Evolutionary conservation across 2,797 vertebrate genomes (phyloP).

Genomic region (Hylomyscus alleni): DNA sequence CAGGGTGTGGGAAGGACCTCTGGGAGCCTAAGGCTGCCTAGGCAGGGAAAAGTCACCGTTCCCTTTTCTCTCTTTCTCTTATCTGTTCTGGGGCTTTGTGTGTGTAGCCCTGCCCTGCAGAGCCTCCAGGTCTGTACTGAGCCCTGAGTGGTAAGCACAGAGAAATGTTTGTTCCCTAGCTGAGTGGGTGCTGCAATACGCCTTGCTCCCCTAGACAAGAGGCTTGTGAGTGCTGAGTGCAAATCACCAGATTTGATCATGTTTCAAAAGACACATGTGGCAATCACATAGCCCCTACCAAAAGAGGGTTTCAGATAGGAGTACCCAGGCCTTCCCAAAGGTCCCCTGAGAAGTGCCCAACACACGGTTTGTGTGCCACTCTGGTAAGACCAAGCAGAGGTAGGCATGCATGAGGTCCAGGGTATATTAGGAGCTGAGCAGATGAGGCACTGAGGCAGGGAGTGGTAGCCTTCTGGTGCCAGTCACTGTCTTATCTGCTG

Average conservation of each 20-base stretch:
- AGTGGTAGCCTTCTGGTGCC: rapidly evolving
- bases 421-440: not conserved
- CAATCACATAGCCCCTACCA: not conserved
- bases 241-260: not conserved
- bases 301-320: not conserved
- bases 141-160: not conserved
- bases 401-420: not conserved
- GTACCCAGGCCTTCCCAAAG: not conserved
- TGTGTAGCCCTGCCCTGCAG: not conserved
- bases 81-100: not conserved
- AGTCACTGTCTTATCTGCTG: not conserved
- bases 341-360: not conserved
- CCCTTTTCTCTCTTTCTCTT: not conserved
- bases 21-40: not conserved
- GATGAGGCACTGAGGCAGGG: not conserved
- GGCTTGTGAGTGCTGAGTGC: not conserved
- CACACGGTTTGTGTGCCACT: not conserved
- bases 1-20: not conserved
- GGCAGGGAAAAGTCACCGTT: not conserved
- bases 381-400: not conserved
- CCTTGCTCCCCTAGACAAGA: not conserved
- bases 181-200: not conserved
- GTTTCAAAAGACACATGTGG: not conserved
- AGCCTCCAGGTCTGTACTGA: not conserved
- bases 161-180: not conserved